A percentile compares a stretch with the other conserved stretches of the same genome.
Conservation (phyloP, 2,888 invertebrate genomes). For the Phyto melanocephala region DNA sequence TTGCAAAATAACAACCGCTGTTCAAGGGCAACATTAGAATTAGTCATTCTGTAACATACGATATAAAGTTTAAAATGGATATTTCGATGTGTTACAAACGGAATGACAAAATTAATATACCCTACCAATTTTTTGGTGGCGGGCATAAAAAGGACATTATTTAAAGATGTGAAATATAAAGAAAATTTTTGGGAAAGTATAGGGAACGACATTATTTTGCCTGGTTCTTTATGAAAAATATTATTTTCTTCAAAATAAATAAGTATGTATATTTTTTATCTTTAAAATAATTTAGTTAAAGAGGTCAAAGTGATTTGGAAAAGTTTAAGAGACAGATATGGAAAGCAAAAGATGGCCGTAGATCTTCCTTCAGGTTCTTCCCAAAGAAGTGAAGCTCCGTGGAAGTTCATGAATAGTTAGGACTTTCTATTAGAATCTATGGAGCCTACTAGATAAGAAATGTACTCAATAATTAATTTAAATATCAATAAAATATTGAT, state of each 20-base stretch:
- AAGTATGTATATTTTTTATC: background rate
- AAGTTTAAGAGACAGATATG: background rate
- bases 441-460: background rate
- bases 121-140: no score
- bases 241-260: background rate
- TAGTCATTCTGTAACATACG: no score
- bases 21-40: no score
- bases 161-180: constrained; percentile 5
- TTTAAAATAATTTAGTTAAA: background rate
- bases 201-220: background rate
- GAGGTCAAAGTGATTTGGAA: background rate
- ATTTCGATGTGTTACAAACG: no score
- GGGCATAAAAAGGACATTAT: no score
- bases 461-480: background rate
- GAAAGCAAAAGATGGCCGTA: background rate
- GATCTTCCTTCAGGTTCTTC: background rate
- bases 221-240: background rate
- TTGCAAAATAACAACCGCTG: no score
- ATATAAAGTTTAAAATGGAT: no score
- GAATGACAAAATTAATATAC: no score
- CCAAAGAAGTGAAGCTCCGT: background rate
- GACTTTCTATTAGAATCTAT: background rate
- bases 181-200: constrained; percentile 11
- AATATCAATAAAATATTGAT: background rate
- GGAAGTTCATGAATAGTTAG: no score